Percentiles rank a stretch among this genome's conserved stretches.
These are phyloP conservation scores for Anoura caudifer DNA, from an alignment of 2,113 vertebrate genomes.

Conservation along the genomic window DNA sequence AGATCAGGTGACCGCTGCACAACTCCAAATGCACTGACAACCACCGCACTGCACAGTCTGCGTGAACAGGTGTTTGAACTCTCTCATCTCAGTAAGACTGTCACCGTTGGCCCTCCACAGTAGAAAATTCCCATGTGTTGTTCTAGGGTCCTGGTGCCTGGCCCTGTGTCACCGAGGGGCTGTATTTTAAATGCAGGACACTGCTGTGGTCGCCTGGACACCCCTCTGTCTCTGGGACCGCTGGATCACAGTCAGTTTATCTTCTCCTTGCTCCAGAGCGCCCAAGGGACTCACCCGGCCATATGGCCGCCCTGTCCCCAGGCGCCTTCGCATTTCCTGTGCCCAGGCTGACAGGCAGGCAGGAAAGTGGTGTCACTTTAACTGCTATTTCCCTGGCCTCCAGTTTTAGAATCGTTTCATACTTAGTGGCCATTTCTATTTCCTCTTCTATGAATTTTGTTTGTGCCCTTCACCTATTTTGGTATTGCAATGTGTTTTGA, in stretches of 20 bases:
- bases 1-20: background rate
- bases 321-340: background rate
- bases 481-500: background rate
- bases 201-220: background rate
- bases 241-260: background rate
- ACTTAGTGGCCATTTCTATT: background rate
- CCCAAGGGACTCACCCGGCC: too few relatives aligned
- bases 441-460: background rate
- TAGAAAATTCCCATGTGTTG: background rate
- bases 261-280: background rate
- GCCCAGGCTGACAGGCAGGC: background rate
- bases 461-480: background rate
- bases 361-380: background rate
- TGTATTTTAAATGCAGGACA: background rate
- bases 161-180: background rate
- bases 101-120: accelerated
- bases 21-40: background rate
- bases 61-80: background rate
- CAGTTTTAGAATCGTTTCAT: background rate
- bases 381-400: background rate
- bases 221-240: too few relatives aligned
- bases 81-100: background rate
- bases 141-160: background rate
- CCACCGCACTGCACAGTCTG: background rate
- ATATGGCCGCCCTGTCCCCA: too few relatives aligned